phyloP scores from a whole-genome alignment of 2,113 vertebrate species.

The Zosterops pallidus region DNA sequence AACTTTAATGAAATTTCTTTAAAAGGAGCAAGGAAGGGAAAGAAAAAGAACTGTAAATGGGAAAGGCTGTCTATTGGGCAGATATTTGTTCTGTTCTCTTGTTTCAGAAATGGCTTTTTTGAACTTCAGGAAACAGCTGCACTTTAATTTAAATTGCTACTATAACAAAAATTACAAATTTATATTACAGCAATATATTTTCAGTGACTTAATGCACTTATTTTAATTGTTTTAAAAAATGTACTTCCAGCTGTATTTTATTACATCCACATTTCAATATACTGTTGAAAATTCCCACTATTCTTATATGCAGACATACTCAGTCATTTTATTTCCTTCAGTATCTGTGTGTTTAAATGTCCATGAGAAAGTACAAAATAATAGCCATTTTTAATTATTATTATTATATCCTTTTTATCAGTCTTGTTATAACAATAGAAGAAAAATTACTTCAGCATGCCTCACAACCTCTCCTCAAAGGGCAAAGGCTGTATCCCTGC shows the following conservation, averaged over 20 bases:
- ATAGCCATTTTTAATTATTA: neutral
- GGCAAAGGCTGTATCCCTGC: neutral
- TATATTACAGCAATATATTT: neutral
- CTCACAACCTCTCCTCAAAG: neutral
- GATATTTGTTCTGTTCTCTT: neutral
- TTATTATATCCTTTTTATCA: neutral
- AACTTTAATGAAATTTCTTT: neutral
- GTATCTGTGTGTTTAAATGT: neutral
- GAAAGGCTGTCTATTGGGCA: neutral
- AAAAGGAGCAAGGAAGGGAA: neutral
- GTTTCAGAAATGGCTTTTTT: neutral
- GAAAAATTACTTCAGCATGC: neutral
- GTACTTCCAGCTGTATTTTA: neutral
- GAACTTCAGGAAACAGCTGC: neutral
- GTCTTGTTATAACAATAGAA: neutral
- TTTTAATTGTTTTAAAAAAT: neutral
- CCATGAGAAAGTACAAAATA: neutral
- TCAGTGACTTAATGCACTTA: neutral
- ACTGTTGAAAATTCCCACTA: neutral
- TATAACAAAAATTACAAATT: neutral
- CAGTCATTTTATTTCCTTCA: neutral
- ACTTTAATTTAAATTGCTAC: neutral
- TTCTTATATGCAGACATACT: neutral
- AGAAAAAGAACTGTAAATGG: neutral
- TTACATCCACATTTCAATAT: neutral